Conservation (phyloP, 2,113 vertebrate species). For the Sakesphorus luctuosus region DNA sequence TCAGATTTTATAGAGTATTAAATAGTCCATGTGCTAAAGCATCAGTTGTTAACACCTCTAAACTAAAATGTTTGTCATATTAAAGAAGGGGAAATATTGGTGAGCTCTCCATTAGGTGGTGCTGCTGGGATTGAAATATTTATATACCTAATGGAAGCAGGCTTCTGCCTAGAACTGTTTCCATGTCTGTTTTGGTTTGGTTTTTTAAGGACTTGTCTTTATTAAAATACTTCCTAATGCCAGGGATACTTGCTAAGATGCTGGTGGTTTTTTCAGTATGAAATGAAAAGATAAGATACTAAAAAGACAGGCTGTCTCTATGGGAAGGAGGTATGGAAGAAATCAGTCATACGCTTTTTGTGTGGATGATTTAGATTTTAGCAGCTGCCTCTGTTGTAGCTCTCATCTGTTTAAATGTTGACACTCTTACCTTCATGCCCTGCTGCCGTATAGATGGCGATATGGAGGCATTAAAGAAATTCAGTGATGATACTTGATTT, state of each 20-base stretch:
- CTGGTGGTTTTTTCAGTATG: background rate
- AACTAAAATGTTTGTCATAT: conserved; percentile 17
- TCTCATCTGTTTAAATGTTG: background rate
- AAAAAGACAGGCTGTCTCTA: background rate
- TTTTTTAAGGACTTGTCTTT: background rate
- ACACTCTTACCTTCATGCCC: background rate
- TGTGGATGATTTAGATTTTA: background rate
- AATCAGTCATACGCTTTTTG: background rate
- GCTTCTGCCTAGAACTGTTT: background rate
- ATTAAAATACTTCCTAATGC: background rate
- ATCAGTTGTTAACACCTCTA: conserved; percentile 28
- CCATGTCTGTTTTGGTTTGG: background rate
- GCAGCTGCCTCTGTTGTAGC: background rate
- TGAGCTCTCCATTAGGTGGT: conserved; percentile 70
- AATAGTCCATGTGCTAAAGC: conserved; percentile 7
- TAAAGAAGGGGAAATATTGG: background rate
- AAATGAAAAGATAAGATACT: background rate
- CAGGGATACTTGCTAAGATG: background rate
- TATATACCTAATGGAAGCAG: background rate
- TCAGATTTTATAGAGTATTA: background rate
- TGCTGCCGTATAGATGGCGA: background rate
- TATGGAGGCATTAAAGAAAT: background rate
- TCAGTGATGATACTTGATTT: background rate
- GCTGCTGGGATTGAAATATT: conserved; percentile 68
- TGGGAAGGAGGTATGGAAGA: background rate